Evolutionary conservation across 2,797 vertebrate genomes (phyloP), one percentile per base, ranked within the genome.

Genomic region (Macropodus opercularis): DNA sequence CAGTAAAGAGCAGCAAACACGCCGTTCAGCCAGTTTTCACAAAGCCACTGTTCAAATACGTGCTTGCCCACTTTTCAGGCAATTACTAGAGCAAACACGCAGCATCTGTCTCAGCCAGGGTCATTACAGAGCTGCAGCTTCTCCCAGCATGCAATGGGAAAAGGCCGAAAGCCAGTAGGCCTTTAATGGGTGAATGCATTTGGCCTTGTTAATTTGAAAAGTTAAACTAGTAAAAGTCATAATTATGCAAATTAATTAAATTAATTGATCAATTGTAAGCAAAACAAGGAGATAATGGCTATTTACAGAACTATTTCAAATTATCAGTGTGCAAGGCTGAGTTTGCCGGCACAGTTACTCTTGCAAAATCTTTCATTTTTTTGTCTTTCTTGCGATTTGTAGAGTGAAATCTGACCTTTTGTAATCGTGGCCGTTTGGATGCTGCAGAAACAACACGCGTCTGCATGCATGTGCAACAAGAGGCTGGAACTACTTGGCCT

Each of bases 51-150:
- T 83, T 65, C 49, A 75, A 77, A 77, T 18, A 76, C 52, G 71
- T 56, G 70, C 70, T 69, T 35, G 43, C 34, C 50, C 54, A 11
- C 57, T 66, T 82, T 83, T 80, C 79, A 65, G 62, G 70, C 48
- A 69, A 64, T 79, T 63, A 60, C 64, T 23, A 83, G 71, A 67
- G 66, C 68, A 84, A 89, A 83, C 78, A 79, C 40, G 35, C 27
- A 55, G 36, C 75, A 78, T 77, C 74, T 84, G 81, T 67, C 60
- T 22, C 31, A 46, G 31, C 61, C 67, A 60, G 40, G 24, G 41
- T 36, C 14, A 35, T 41, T 18, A 34, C 3, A 14, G 29, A 43
- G 13, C 35, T 19, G 35, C 17, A 23, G 27, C 36, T n/a, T 50
- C 54, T 24, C 67, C 65, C 47, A 39, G 53, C 31, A 54, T 55